Evolutionary conservation across 2,888 invertebrate genomes (phyloP), one percentile per base, ranked within the genome.

Genomic region (Cheilosia impressa): DNA sequence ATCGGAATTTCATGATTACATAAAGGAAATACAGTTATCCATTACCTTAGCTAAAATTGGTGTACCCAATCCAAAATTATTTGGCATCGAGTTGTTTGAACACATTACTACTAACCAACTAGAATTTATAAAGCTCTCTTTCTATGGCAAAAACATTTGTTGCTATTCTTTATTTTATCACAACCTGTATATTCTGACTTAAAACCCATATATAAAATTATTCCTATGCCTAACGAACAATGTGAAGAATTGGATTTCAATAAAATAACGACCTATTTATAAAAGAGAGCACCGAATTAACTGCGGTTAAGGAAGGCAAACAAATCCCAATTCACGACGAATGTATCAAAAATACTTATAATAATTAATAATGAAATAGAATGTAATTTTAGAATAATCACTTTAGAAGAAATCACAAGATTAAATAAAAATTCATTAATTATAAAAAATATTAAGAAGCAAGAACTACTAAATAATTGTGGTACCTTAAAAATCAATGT

Each of bases 191-290:
- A 58, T 58, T 38, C 38, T 3, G 13, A 38, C 7, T 5, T n/a
- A 7, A 58, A 38, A 24, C 13, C 19, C 22, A 58, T 22, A 47
- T 41, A 13, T 19, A 47, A 47, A 62, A 47, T 41, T 31, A 9
- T 62, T 0, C 58, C 38, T 58, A 47, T 45, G 45, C 62, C 47
- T n/a, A 60, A 27, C n/a, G n/a, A 60, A n/a, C 60, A 24, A 45
- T 60, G 27, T n/a, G 43, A 60, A 60, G 43, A 43, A 60, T 43
- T 43, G n/a, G 43, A 60, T 24, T 60, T 60, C 2, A 24, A 60
- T 45, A n/a, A 62, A 15, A 60, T 60, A 43, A 60, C 24, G 55
- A 31, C 13, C 7, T 22, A 19, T 57, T 57, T 57, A 38, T 24
- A 15, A 57, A 19, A 57, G 57, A 19, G n/a, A 43, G 43, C 43